phyloP scores from a whole-genome alignment of 1,140 invertebrate genomes.

The Sminthurides bifidus region DNA sequence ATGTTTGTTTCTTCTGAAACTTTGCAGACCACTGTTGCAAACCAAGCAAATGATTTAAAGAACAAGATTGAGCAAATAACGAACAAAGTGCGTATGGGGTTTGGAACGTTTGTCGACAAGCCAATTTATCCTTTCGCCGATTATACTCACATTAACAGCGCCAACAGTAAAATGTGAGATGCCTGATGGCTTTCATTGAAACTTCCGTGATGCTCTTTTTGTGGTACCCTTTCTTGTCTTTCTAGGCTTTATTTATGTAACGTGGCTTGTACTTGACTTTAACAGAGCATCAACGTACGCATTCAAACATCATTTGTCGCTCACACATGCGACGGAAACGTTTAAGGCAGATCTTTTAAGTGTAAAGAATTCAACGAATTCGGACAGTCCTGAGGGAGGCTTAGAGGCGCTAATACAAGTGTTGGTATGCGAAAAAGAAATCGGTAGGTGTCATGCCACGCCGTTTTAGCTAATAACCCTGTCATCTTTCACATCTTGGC shows the following conservation, averaged over 20 bases:
- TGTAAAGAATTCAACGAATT: conserved; percentile 50
- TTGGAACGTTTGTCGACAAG: conserved; percentile 65
- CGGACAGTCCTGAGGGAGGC: conserved; percentile 61
- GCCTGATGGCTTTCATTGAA: not conserved
- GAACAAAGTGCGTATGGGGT: conserved; percentile 63
- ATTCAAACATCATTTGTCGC: conserved; percentile 38
- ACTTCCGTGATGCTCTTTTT: not conserved
- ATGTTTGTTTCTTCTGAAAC: not conserved
- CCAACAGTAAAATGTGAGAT: conserved; percentile 9
- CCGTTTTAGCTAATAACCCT: not conserved
- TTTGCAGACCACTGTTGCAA: conserved; percentile 15
- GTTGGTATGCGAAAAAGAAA: conserved; percentile 43
- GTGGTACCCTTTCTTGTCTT: not conserved
- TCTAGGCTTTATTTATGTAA: conserved; percentile 31
- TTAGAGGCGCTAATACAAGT: conserved; percentile 69
- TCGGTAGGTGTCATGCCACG: too few relatives aligned
- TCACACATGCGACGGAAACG: conserved; percentile 40
- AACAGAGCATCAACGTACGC: conserved; percentile 45
- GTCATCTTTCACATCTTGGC: not conserved
- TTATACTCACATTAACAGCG: conserved; percentile 4
- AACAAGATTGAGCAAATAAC: conserved; percentile 57
- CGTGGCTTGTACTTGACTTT: not conserved
- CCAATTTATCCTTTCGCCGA: conserved; percentile 1
- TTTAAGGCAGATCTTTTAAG: conserved; percentile 18
- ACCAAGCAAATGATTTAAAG: conserved; percentile 43